phyloP scores from a whole-genome alignment of 2,113 vertebrate species.

The Pagrus major region DNA sequence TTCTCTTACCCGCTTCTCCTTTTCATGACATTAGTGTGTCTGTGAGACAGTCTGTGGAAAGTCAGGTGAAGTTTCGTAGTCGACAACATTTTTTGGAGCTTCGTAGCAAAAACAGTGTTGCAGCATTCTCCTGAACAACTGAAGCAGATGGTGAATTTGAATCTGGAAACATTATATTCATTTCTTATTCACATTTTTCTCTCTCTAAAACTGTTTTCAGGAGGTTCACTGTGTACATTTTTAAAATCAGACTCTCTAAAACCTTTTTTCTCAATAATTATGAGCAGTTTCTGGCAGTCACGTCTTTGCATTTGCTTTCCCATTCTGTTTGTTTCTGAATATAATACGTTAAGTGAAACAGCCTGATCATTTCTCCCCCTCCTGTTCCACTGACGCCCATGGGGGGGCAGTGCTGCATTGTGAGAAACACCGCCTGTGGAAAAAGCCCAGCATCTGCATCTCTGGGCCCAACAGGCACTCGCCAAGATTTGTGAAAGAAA shows the following conservation, averaged over 20 bases:
- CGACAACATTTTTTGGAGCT: too few species aligned
- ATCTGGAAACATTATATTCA: background rate
- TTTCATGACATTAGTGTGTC: conserved; percentile 8
- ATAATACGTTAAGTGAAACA: too few species aligned
- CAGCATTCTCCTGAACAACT: too few species aligned
- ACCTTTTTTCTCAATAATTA: background rate
- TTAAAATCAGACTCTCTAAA: background rate
- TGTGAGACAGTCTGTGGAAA: too few species aligned
- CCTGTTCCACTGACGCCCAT: conserved; percentile 41
- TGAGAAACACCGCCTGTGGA: background rate
- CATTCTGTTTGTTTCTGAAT: background rate
- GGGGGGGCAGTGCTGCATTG: conserved; percentile 73
- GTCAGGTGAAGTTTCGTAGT: too few species aligned
- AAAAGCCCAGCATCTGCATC: conserved; percentile 3
- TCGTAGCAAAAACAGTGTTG: too few species aligned
- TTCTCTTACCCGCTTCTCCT: background rate
- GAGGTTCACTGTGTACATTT: background rate
- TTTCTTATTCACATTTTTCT: background rate
- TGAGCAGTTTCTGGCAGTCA: too few species aligned
- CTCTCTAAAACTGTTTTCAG: too few species aligned
- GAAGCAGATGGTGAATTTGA: too few species aligned
- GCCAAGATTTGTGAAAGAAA: conserved; percentile 58
- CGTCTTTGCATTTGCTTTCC: background rate
- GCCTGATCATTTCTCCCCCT: background rate
- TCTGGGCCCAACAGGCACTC: background rate